phyloP scores from a whole-genome alignment of 2,888 invertebrate species.

The Drosophila phalerata region DNA sequence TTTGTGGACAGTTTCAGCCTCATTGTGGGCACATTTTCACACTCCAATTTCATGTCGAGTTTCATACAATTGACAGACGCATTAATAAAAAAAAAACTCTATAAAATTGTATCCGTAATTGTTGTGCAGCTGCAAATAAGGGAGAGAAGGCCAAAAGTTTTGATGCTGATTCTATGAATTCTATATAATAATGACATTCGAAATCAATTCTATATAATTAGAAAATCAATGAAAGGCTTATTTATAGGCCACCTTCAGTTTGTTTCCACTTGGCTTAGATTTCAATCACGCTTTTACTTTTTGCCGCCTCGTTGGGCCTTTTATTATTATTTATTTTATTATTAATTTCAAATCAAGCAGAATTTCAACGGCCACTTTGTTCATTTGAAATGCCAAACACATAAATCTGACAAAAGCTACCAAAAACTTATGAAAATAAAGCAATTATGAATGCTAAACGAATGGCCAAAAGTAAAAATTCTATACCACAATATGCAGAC shows the following conservation, averaged over 20 bases:
- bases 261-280: constrained; percentile 32
- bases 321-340: constrained; percentile 37
- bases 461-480: constrained; percentile 51
- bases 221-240: constrained; percentile 42
- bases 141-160: constrained; percentile 24
- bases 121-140: constrained; percentile 43
- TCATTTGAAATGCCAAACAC: constrained; percentile 70
- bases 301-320: constrained; percentile 47
- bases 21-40: constrained; percentile 78
- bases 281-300: constrained; percentile 65
- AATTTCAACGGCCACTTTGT: constrained; percentile 64
- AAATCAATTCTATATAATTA: constrained; percentile 49
- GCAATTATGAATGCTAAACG: constrained; percentile 74
- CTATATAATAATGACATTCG: constrained; percentile 29
- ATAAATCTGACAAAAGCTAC: constrained; percentile 41
- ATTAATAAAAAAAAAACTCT: constrained; percentile 24
- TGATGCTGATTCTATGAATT: constrained; percentile 24
- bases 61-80: constrained; percentile 47
- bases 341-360: constrained; percentile 48
- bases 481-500: constrained; percentile 46
- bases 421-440: constrained; percentile 64
- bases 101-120: constrained; percentile 44
- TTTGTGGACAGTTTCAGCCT: constrained; percentile 50
- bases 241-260: constrained; percentile 56
- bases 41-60: constrained; percentile 70